Evolutionary conservation across 2,113 vertebrate species (phyloP).

Genomic region (Anhinga anhinga): DNA sequence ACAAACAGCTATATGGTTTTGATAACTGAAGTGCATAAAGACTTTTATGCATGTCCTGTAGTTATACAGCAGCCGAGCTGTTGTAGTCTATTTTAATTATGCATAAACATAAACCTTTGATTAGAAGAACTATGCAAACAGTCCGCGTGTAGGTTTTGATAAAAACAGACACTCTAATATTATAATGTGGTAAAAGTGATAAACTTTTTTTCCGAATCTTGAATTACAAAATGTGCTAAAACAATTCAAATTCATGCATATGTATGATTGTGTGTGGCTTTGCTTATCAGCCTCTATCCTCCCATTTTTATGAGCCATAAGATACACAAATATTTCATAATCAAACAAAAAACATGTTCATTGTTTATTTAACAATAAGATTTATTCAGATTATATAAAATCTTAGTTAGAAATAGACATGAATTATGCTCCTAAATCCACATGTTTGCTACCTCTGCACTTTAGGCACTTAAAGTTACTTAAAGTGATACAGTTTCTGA

Average conservation of each 20-base stretch:
- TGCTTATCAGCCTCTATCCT: background rate
- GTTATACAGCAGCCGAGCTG: background rate
- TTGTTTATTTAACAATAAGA: background rate
- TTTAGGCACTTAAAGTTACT: background rate
- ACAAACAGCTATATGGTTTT: background rate
- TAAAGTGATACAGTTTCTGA: background rate
- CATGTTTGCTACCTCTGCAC: background rate
- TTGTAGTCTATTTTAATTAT: background rate
- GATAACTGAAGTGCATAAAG: background rate
- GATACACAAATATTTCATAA: background rate
- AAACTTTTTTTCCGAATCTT: background rate
- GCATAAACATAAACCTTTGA: background rate
- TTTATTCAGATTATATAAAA: background rate
- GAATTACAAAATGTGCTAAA: background rate
- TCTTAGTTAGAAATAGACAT: background rate
- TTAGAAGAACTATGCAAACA: background rate
- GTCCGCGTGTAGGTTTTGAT: background rate
- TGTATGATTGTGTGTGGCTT: background rate
- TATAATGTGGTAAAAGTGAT: background rate
- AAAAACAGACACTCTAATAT: background rate
- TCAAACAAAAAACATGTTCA: background rate
- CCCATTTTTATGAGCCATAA: background rate
- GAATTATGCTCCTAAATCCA: background rate
- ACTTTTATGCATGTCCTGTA: background rate
- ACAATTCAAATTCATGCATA: background rate